Evolutionary conservation across 2,888 invertebrate genomes (phyloP).

Genomic region (Theodoxus fluviatilis): DNA sequence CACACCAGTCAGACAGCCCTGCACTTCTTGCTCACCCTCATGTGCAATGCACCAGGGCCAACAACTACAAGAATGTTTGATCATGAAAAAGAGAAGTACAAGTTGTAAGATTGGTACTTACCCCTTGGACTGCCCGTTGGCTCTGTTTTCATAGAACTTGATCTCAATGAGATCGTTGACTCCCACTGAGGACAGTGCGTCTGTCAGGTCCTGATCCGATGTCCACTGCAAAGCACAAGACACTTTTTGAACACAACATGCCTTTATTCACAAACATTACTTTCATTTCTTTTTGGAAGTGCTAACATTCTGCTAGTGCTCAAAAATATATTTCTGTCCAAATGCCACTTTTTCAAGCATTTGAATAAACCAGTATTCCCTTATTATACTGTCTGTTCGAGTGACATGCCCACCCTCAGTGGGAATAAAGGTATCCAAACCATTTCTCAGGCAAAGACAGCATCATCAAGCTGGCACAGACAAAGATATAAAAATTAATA

Average conservation of each 20-base stretch:
- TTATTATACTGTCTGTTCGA: too few relatives aligned
- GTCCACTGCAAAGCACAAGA: conserved; percentile 82
- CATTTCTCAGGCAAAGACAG: too few relatives aligned
- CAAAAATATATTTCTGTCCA: background rate
- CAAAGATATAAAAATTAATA: background rate
- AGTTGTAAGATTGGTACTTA: conserved; percentile 41
- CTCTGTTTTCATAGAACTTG: conserved; percentile 98
- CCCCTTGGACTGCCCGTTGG: conserved; percentile 98
- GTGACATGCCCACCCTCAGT: too few relatives aligned
- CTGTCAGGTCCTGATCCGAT: conserved; percentile 93
- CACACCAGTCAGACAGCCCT: background rate
- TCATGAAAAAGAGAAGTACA: too few relatives aligned
- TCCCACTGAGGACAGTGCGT: conserved; percentile 83
- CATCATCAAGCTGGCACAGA: too few relatives aligned
- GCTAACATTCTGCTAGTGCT: background rate
- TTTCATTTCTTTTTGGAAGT: background rate
- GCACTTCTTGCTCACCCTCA: background rate
- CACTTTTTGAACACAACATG: conserved; percentile 16
- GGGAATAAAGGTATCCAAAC: too few relatives aligned
- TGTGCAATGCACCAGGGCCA: too few relatives aligned
- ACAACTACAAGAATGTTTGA: background rate
- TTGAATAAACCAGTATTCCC: too few relatives aligned
- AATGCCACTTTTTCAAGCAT: background rate
- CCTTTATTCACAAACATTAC: background rate
- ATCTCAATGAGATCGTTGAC: conserved; percentile 95